Conservation (phyloP, 2,797 vertebrate species). For the Trachurus trachurus region DNA sequence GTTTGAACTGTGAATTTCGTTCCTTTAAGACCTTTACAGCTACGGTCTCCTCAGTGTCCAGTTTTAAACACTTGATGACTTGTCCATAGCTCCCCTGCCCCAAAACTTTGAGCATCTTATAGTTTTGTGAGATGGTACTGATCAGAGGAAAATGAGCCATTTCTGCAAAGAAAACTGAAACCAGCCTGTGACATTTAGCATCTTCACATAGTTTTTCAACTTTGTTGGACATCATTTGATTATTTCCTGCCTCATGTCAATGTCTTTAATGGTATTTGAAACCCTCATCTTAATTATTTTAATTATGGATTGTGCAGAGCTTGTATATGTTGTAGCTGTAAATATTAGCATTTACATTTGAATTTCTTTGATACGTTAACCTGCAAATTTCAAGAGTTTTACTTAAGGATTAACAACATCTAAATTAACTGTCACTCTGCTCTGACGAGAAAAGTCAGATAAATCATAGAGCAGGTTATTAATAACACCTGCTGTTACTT, state of each 20-base stretch:
- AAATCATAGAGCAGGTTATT: neutral
- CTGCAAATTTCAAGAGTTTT: too few species aligned
- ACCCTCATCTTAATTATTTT: too few species aligned
- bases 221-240: too few species aligned
- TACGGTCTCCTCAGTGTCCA: neutral
- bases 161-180: neutral
- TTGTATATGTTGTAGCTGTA: too few species aligned
- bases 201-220: too few species aligned
- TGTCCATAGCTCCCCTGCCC: neutral
- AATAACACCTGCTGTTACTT: neutral
- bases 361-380: too few species aligned
- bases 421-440: neutral
- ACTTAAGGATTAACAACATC: neutral
- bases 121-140: neutral
- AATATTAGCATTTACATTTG: too few species aligned
- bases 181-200: neutral
- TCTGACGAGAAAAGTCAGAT: too few species aligned
- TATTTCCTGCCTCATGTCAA: too few species aligned
- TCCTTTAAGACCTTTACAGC: slow-evolving; percentile 10
- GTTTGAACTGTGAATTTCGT: rapidly evolving
- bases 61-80: slow-evolving; percentile 3
- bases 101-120: neutral
- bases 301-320: too few species aligned
- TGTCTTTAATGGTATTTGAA: too few species aligned
- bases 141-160: neutral